Evolutionary conservation across 2,113 vertebrate species (phyloP), one percentile per base, ranked within the genome.

Genomic region (Corvus moneduloides): DNA sequence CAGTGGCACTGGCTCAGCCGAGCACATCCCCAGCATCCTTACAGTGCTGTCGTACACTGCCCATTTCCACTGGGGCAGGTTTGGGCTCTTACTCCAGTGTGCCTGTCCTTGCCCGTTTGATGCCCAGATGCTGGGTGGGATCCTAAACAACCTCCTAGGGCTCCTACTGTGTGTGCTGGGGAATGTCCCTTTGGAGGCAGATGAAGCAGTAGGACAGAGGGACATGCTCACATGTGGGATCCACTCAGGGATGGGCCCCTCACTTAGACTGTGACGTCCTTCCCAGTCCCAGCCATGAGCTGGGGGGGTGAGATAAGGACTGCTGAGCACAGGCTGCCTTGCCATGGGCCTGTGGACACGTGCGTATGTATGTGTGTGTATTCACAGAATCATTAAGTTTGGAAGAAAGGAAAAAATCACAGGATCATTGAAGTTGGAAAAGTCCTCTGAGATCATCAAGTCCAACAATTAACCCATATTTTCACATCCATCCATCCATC

Each of bases 1-100:
- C 13, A 6, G 44, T 10, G 20, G 30, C 86, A 49, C 55, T n/a
- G 67, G 67, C 67, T 59, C 27, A 5, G 32, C 89, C 21, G 41
- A 66, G 61, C 64, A 18, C 7, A 8, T 20, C 61, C 37, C 43
- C 83, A 22, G 46, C 1, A 2, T 35, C 89, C 55, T 37, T 0
- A 9, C 2, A 3, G 28, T 7, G 41, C 58, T 44, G 15, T 7
- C 1, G 0, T 13, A 39, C 4, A 0, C 71, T 3, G 12, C 33
- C 14, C 4, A 0, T 8, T 79, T 24, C 30, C 9, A 6, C 9
- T 18, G 17, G 39, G 62, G 33, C 51, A n/a, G 48, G 10, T 59
- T 84, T 35, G 28, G 30, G 37, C 13, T 58, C 33, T 52, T n/a
- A 9, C 2, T 27, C 28, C 2, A 0, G 2, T 4, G 28, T 1